Percentiles rank a stretch among this genome's conserved stretches.
phyloP scores from a whole-genome alignment of 2,797 vertebrate species.

The Tapera naevia region DNA sequence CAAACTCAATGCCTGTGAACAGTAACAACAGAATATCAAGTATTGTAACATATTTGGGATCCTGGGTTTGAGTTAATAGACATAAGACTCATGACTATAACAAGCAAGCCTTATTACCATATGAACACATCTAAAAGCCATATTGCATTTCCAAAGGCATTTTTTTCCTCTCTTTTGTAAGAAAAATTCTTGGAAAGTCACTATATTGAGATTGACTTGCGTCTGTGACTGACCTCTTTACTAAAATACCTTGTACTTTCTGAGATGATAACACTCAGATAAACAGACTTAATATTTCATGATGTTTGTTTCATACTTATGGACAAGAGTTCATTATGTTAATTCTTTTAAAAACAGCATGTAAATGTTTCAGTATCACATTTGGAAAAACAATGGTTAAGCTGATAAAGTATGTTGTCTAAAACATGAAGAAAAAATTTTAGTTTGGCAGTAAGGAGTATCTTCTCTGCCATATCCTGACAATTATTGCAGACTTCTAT shows the following conservation, averaged over 20 bases:
- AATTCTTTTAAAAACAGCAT: neutral
- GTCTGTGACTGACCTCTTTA: neutral
- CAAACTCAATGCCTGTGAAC: neutral
- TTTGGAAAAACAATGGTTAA: neutral
- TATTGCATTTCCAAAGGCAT: neutral
- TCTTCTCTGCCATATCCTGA: neutral
- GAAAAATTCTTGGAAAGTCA: neutral
- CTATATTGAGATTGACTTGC: neutral
- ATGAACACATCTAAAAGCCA: neutral
- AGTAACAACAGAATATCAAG: neutral
- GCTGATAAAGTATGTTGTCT: neutral
- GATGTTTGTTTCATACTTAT: neutral
- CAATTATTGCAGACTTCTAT: neutral
- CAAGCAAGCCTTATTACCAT: neutral
- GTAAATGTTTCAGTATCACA: neutral
- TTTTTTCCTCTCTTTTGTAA: neutral
- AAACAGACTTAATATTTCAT: neutral
- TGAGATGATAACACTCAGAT: neutral
- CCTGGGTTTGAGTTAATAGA: accelerated
- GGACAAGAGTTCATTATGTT: neutral
- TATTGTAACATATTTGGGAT: neutral
- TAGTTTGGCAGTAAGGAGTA: neutral
- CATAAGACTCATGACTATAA: neutral
- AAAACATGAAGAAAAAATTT: neutral
- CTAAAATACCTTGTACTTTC: neutral